Percentiles rank a stretch among this genome's conserved stretches.
Conservation (phyloP, 2,888 invertebrate genomes). For the Cephonodes hylas region DNA sequence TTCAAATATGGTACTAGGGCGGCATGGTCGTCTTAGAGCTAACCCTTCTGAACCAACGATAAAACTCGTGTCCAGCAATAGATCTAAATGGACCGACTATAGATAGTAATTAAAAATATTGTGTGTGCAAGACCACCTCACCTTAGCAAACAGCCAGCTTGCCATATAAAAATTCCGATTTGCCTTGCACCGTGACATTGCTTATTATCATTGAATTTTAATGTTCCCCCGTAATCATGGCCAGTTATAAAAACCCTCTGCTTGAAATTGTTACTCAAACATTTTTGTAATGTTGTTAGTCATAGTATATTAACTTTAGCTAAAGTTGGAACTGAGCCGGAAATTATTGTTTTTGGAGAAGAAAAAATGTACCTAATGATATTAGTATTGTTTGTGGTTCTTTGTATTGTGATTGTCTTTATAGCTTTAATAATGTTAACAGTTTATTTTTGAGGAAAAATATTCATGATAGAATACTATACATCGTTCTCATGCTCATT, state of each 20-base stretch:
- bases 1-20: no score
- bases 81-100: no score
- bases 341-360: neutral
- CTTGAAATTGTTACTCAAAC: conserved; percentile 9
- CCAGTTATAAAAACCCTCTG: conserved; percentile 1
- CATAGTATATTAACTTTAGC: neutral
- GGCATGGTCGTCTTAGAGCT: no score
- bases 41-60: no score
- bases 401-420: neutral
- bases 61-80: no score
- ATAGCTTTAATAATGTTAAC: neutral
- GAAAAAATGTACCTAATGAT: neutral
- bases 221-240: conserved; percentile 16
- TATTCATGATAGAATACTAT: no score
- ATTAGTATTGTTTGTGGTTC: neutral
- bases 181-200: conserved; percentile 27
- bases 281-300: conserved; percentile 8
- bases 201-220: conserved; percentile 29
- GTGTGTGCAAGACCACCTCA: conserved; percentile 12
- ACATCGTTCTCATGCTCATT: neutral
- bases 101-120: neutral
- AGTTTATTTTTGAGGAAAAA: neutral
- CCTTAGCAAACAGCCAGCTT: conserved; percentile 18
- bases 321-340: neutral
- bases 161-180: conserved; percentile 30